Conservation (phyloP, 2,113 vertebrate species). For the Pristiophorus japonicus region DNA sequence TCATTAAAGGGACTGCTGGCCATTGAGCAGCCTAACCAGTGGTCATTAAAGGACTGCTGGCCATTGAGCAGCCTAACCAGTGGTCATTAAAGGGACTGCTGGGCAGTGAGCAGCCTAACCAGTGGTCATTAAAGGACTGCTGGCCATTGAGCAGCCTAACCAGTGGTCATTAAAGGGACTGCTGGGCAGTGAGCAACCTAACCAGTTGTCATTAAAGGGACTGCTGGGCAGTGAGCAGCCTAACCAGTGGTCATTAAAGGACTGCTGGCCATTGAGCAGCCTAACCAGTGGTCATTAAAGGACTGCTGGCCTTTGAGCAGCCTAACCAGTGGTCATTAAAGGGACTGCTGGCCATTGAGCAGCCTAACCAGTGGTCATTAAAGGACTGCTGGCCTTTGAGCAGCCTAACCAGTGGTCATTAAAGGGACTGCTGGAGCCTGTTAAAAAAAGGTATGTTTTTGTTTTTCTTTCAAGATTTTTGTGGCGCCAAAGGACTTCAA, state of each 20-base stretch:
- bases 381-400: neutral
- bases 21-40: neutral
- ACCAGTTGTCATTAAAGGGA: neutral
- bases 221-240: neutral
- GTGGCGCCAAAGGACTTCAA: neutral
- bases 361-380: neutral
- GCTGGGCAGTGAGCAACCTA: neutral
- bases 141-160: neutral
- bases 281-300: neutral
- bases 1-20: neutral
- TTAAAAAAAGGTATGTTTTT: neutral
- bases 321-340: neutral
- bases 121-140: neutral
- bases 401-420: neutral
- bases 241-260: neutral
- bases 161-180: neutral
- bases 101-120: neutral
- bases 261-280: neutral
- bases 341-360: neutral
- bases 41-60: neutral
- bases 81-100: neutral
- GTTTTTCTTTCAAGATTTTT: neutral
- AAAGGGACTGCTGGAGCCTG: neutral
- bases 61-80: neutral
- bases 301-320: neutral